These are phyloP conservation scores for Sitophilus oryzae DNA, from an alignment of 1,140 invertebrate species.

Conservation along the genomic window DNA sequence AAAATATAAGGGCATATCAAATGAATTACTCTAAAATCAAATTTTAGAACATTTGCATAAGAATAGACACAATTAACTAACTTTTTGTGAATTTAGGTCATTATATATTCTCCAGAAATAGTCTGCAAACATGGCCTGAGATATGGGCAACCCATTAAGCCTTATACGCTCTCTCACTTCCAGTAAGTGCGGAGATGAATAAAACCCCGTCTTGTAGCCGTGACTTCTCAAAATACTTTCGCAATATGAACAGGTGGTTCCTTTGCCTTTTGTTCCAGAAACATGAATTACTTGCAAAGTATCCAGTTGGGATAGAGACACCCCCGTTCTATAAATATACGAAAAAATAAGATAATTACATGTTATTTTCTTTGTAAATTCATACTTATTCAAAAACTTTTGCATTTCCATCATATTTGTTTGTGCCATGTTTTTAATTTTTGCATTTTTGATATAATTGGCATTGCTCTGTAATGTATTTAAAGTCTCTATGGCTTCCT, in stretches of 20 bases:
- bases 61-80: not conserved
- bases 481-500: constrained; percentile 36
- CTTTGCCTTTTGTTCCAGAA: constrained; percentile 93
- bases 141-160: constrained; percentile 77
- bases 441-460: constrained; percentile 34
- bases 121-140: constrained; percentile 64
- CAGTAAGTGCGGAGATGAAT: constrained; percentile 91
- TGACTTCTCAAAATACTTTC: constrained; percentile 83
- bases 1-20: constrained; percentile 91
- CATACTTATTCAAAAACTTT: constrained; percentile 35
- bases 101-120: constrained; percentile 84
- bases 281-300: constrained; percentile 84
- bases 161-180: constrained; percentile 88
- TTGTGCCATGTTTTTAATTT: constrained; percentile 23
- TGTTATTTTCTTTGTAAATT: not conserved
- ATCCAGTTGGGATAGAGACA: constrained; percentile 59
- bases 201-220: constrained; percentile 91
- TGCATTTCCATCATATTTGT: constrained; percentile 31
- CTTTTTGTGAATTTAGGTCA: constrained; percentile 48
- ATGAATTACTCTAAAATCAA: constrained; percentile 50
- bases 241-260: constrained; percentile 88
- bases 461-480: constrained; percentile 40
- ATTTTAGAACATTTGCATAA: not conserved
- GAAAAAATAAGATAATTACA: not conserved
- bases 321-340: constrained; percentile 51